Percentiles rank a stretch among this genome's conserved stretches.
phyloP scores from a whole-genome alignment of 2,888 invertebrate species.

The Drosophila phalerata region DNA sequence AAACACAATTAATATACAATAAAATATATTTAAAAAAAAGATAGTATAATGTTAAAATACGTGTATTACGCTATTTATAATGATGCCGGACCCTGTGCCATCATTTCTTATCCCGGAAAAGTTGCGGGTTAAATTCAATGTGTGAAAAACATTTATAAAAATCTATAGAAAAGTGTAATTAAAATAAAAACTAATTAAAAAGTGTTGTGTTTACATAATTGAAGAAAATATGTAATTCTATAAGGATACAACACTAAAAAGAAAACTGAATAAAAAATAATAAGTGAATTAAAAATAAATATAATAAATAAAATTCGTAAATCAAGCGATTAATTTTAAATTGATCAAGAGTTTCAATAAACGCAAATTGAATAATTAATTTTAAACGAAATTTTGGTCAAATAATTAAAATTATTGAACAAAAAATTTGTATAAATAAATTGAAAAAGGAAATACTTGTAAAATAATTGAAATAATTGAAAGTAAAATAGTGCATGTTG shows the following conservation, averaged over 20 bases:
- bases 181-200: background rate
- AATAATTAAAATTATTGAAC: too few species aligned
- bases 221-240: background rate
- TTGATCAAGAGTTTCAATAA: too few species aligned
- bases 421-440: background rate
- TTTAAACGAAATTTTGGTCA: background rate
- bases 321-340: too few species aligned
- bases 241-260: background rate
- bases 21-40: background rate
- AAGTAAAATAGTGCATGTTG: background rate
- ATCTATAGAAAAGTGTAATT: background rate
- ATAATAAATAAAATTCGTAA: too few species aligned
- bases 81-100: conserved; percentile 30
- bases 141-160: background rate
- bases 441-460: background rate
- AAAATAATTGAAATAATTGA: background rate
- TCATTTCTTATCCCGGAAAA: conserved; percentile 39
- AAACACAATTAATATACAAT: background rate
- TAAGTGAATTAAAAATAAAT: background rate
- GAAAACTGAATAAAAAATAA: background rate
- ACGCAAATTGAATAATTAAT: background rate
- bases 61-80: conserved; percentile 11
- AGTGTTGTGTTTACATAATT: background rate
- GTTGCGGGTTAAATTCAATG: conserved; percentile 40
- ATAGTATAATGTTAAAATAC: conserved; percentile 36